phyloP scores from a whole-genome alignment of 1,140 invertebrate species.

The Ephestia elutella region DNA sequence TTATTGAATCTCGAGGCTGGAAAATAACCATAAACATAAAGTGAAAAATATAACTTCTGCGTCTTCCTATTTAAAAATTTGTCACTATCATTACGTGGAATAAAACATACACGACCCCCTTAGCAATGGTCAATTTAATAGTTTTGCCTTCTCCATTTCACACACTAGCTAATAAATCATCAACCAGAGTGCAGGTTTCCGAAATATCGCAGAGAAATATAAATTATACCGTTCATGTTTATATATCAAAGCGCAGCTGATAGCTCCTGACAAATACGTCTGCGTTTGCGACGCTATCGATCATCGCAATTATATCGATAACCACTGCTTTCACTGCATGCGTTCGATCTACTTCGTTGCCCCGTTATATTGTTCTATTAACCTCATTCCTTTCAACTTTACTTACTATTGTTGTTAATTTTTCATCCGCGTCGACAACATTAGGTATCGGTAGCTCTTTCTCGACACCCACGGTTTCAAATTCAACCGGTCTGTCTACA shows the following conservation, averaged over 20 bases:
- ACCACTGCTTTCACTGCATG: slow-evolving; percentile 14
- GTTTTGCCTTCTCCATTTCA: too few relatives aligned
- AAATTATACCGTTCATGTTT: too few relatives aligned
- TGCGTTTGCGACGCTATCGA: slow-evolving; percentile 1
- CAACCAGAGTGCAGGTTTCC: too few relatives aligned
- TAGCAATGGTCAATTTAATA: too few relatives aligned
- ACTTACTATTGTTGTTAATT: not conserved
- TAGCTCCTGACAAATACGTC: not conserved
- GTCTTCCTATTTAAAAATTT: too few relatives aligned
- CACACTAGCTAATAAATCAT: too few relatives aligned
- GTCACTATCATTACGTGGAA: too few relatives aligned
- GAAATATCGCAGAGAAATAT: too few relatives aligned
- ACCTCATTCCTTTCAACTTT: not conserved
- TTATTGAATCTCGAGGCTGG: too few relatives aligned
- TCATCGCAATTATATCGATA: slow-evolving; percentile 13
- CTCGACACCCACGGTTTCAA: not conserved
- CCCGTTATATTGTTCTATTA: not conserved
- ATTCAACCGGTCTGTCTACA: not conserved
- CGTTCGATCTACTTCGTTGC: not conserved
- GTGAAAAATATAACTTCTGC: too few relatives aligned
- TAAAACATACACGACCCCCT: too few relatives aligned
- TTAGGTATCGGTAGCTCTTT: not conserved
- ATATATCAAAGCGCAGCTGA: not conserved
- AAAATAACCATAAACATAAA: too few relatives aligned
- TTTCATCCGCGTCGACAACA: not conserved